These are phyloP conservation scores for Tipula helvola DNA, from an alignment of 2,888 invertebrate species.

Conservation along the genomic window DNA sequence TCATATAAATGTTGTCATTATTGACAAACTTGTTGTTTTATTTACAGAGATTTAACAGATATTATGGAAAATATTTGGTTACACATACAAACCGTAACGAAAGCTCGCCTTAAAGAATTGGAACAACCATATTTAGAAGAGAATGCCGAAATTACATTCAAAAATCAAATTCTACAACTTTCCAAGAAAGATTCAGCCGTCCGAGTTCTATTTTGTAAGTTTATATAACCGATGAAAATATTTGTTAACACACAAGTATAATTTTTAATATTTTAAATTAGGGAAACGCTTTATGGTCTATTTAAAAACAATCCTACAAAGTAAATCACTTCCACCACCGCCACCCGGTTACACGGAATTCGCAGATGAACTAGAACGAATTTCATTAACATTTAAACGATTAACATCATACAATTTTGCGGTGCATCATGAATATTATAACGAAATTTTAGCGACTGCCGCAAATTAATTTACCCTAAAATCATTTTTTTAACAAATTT, in stretches of 20 bases:
- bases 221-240: neutral
- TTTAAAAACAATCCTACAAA: constrained; percentile 26
- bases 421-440: constrained; percentile 33
- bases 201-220: constrained; percentile 29
- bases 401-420: constrained; percentile 34
- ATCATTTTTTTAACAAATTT: neutral
- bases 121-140: constrained; percentile 22
- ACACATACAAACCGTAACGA: constrained; percentile 30
- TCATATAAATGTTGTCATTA: neutral
- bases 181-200: constrained; percentile 27
- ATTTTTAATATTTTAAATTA: constrained; percentile 14
- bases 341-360: constrained; percentile 33
- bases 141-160: constrained; percentile 24
- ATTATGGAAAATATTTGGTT: constrained; percentile 27
- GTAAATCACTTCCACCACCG: constrained; percentile 23
- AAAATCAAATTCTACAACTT: constrained; percentile 28
- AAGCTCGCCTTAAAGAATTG: constrained; percentile 24
- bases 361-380: constrained; percentile 28
- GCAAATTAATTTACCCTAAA: neutral
- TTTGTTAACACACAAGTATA: neutral
- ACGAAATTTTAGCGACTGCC: constrained; percentile 24
- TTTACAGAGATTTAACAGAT: constrained; percentile 24
- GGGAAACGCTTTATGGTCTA: constrained; percentile 31
- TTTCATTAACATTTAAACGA: constrained; percentile 28
- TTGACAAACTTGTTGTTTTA: neutral